A percentile compares a stretch with the other conserved stretches of the same genome.
These are phyloP conservation scores for Orthonevra nobilis DNA, from an alignment of 2,888 invertebrate species.

Conservation along the genomic window DNA sequence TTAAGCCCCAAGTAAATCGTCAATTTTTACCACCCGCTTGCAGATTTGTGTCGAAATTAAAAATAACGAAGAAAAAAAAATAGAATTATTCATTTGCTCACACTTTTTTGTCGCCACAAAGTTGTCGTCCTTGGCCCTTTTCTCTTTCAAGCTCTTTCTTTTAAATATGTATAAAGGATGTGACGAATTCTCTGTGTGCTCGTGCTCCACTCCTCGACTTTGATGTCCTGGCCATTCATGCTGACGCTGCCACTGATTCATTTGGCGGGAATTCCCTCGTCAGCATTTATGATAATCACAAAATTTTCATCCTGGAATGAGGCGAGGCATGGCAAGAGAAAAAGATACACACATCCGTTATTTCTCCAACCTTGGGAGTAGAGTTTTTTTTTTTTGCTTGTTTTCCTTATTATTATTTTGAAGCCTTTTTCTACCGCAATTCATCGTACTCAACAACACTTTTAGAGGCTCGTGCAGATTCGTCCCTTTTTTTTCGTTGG, in stretches of 20 bases:
- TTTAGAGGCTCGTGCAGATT: conserved; percentile 1
- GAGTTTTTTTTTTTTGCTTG: conserved; percentile 56
- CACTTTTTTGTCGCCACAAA: conserved; percentile 44
- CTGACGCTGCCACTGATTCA: conserved; percentile 24
- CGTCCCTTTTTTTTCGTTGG: conserved; percentile 20
- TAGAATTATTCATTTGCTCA: conserved; percentile 7
- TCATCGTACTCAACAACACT: conserved; percentile 29
- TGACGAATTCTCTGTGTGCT: conserved; percentile 13
- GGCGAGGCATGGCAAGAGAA: conserved; percentile 56
- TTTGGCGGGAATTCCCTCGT: conserved; percentile 65
- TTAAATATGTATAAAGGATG: conserved; percentile 12
- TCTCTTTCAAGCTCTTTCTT: no score
- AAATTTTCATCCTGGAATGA: conserved; percentile 64
- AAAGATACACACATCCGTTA: conserved; percentile 68
- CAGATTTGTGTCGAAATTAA: conserved; percentile 12
- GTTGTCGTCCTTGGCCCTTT: conserved; percentile 32
- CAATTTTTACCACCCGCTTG: conserved; percentile 9
- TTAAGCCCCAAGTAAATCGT: conserved; percentile 14
- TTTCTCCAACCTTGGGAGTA: no score
- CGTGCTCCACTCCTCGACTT: conserved; percentile 38
- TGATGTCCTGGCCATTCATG: conserved; percentile 37
- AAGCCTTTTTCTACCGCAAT: conserved; percentile 53
- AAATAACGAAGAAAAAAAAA: no score
- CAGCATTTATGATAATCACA: conserved; percentile 70
- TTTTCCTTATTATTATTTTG: conserved; percentile 26